phyloP scores from a whole-genome alignment of 2,888 invertebrate species.

The Pinctada fucata region DNA sequence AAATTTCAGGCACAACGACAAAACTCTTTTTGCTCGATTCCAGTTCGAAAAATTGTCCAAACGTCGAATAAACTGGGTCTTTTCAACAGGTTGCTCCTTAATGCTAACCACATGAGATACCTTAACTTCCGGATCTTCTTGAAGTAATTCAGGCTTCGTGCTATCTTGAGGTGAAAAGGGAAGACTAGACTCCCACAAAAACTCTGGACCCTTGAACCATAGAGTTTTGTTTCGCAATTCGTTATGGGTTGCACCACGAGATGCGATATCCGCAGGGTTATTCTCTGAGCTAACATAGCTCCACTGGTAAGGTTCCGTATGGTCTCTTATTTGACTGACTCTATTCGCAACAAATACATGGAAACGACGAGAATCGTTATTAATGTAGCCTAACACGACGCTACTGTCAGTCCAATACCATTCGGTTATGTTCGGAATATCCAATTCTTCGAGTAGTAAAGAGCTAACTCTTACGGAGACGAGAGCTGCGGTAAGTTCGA shows the following conservation, averaged over 20 bases:
- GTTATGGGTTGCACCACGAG: slow-evolving; percentile 32
- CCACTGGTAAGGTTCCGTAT: slow-evolving; percentile 29
- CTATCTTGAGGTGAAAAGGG: background rate
- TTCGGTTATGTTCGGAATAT: slow-evolving; percentile 18
- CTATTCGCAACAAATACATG: slow-evolving; percentile 41
- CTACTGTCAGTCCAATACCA: slow-evolving; percentile 44
- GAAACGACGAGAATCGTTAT: slow-evolving; percentile 34
- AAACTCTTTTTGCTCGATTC: slow-evolving; percentile 19
- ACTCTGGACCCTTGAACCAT: slow-evolving; percentile 33
- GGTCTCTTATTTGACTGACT: slow-evolving; percentile 33
- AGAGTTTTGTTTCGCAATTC: slow-evolving; percentile 6
- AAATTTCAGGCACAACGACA: slow-evolving; percentile 36
- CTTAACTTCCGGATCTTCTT: slow-evolving; percentile 32
- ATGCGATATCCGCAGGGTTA: slow-evolving; percentile 47
- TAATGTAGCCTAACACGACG: slow-evolving; percentile 37
- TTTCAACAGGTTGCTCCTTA: background rate
- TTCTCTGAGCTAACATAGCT: slow-evolving; percentile 31
- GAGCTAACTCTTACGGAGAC: slow-evolving; percentile 32
- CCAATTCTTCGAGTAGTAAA: slow-evolving; percentile 25
- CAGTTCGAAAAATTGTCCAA: slow-evolving; percentile 39
- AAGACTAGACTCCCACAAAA: slow-evolving; percentile 22
- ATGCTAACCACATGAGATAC: slow-evolving; percentile 9
- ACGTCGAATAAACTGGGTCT: slow-evolving; percentile 10
- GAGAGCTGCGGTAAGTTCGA: slow-evolving; percentile 50
- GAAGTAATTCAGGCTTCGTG: background rate